These are phyloP conservation scores for Abrostola tripartita DNA, from an alignment of 2,888 invertebrate species.

Conservation along the genomic window DNA sequence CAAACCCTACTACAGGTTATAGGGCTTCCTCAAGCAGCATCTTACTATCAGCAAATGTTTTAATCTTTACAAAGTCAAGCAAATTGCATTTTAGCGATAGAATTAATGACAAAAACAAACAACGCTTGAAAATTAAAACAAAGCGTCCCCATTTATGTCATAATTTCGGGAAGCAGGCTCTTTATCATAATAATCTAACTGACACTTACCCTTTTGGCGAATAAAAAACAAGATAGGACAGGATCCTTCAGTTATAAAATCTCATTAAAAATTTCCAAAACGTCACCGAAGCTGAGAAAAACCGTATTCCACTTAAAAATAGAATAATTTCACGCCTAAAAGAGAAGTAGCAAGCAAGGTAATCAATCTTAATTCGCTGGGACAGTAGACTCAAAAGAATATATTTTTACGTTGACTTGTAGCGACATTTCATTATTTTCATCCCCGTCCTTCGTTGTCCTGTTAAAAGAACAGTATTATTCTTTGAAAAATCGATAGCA, in stretches of 20 bases:
- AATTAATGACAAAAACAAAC: too few relatives aligned
- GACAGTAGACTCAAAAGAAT: conserved; percentile 76
- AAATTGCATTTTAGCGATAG: too few relatives aligned
- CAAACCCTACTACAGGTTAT: too few relatives aligned
- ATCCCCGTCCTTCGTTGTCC: conserved; percentile 35
- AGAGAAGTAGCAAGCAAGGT: conserved; percentile 60
- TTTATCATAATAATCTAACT: conserved; percentile 39
- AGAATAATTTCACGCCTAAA: conserved; percentile 58
- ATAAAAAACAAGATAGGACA: conserved; percentile 47
- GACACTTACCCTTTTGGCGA: conserved; percentile 45
- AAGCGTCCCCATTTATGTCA: not conserved
- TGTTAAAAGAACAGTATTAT: conserved; percentile 40
- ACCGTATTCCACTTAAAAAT: conserved; percentile 57
- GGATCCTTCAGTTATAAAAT: conserved; percentile 43
- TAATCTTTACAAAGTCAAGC: too few relatives aligned
- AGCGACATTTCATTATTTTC: conserved; percentile 67
- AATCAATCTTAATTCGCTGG: conserved; percentile 77
- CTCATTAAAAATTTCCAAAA: conserved; percentile 51
- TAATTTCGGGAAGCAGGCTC: conserved; percentile 25
- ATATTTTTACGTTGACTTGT: conserved; percentile 66
- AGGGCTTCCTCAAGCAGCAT: too few relatives aligned
- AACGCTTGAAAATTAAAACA: too few relatives aligned
- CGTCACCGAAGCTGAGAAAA: conserved; percentile 43
- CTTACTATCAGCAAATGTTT: too few relatives aligned
- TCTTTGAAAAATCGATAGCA: conserved; percentile 41